These are phyloP conservation scores for Leptinotarsa juncta DNA, from an alignment of 2,888 invertebrate genomes.

Conservation along the genomic window DNA sequence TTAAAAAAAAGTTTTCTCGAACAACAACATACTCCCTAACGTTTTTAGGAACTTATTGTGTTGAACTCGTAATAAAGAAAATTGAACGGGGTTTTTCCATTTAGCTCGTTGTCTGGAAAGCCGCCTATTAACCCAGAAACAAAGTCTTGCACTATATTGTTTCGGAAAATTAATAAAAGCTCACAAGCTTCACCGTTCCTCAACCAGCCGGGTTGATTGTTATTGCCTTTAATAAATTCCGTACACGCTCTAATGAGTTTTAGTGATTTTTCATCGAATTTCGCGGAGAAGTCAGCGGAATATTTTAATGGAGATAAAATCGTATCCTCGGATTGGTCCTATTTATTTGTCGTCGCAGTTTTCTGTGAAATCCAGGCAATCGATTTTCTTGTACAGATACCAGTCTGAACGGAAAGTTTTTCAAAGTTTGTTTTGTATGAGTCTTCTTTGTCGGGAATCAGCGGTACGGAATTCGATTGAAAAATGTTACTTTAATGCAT, in stretches of 20 bases:
- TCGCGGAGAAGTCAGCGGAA: neutral
- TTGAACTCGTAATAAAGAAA: neutral
- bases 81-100: neutral
- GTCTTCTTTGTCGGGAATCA: neutral
- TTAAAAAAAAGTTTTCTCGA: no score
- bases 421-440: neutral
- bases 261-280: neutral
- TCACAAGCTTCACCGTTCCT: neutral
- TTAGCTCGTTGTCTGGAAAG: neutral
- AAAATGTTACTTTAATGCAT: neutral
- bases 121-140: neutral
- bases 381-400: neutral
- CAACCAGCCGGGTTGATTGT: neutral
- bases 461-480: neutral
- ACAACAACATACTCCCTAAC: no score
- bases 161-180: neutral
- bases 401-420: neutral
- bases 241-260: neutral
- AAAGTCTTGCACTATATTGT: slow-evolving; percentile 7
- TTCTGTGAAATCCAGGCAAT: neutral
- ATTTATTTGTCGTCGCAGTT: neutral
- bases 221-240: neutral
- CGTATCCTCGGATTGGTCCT: neutral
- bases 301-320: neutral
- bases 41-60: no score